Evolutionary conservation across 1,140 invertebrate genomes (phyloP).

Genomic region (Sarcophaga bullata): DNA sequence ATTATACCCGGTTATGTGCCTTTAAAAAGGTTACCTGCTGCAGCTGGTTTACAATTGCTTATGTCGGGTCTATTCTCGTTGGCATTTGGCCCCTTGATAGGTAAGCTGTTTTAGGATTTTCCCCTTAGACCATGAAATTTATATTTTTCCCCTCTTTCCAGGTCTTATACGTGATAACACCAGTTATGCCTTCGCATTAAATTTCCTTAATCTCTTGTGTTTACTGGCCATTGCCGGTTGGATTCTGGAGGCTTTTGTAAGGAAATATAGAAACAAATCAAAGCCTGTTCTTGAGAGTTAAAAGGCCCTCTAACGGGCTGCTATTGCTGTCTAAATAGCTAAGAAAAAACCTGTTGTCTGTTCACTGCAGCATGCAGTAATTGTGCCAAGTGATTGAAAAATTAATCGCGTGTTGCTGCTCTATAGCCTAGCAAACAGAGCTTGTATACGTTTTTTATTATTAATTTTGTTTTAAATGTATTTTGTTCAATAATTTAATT

Average conservation of each 20-base stretch:
- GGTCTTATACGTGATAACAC: conserved; percentile 71
- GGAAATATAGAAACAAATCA: conserved; percentile 49
- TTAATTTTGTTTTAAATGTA: too few species aligned
- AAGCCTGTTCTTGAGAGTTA: conserved; percentile 41
- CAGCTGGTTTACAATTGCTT: conserved; percentile 72
- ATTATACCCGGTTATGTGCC: conserved; percentile 75
- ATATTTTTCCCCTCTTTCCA: conserved; percentile 53
- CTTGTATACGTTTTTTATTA: too few species aligned
- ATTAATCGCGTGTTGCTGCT: too few species aligned
- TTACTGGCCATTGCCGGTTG: conserved; percentile 54
- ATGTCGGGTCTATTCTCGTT: conserved; percentile 71
- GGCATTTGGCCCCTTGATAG: conserved; percentile 69
- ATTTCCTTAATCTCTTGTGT: conserved; percentile 69
- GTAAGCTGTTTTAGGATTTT: conserved; percentile 59
- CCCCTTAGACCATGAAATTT: not conserved
- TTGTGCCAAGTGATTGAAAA: too few species aligned
- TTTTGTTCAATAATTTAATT: too few species aligned
- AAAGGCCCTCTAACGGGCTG: not conserved
- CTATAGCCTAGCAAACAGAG: too few species aligned
- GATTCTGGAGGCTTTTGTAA: conserved; percentile 57
- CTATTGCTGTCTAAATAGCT: too few species aligned
- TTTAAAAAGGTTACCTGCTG: conserved; percentile 71
- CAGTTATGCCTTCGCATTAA: conserved; percentile 70
- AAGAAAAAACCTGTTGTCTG: too few species aligned
- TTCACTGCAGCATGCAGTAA: too few species aligned